Conservation (phyloP, 2,113 vertebrate species). For the Carassius gibelio region DNA sequence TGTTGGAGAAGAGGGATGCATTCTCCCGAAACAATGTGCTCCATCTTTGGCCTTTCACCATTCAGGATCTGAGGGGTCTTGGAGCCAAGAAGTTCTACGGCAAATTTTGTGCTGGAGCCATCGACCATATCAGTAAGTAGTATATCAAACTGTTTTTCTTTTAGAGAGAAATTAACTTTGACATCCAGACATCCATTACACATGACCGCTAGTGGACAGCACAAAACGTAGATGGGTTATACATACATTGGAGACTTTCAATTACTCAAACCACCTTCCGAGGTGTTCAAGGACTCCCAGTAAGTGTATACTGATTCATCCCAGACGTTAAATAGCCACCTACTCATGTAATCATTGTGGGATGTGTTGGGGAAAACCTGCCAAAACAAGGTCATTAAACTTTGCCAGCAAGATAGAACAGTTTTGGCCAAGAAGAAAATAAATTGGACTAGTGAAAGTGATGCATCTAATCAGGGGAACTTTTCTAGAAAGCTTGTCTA, state of each 20-base stretch:
- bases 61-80: conserved; percentile 92
- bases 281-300: neutral
- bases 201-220: neutral
- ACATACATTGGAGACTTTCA: neutral
- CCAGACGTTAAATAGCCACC: neutral
- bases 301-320: neutral
- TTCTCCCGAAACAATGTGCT: conserved; percentile 98
- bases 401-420: conserved; percentile 1
- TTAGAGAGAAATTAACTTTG: neutral
- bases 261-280: neutral
- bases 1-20: conserved; percentile 95
- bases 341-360: neutral
- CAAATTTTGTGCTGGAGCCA: conserved; percentile 97
- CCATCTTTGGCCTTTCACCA: conserved; percentile 96
- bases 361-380: neutral
- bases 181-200: neutral
- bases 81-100: conserved; percentile 98
- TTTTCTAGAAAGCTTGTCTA: neutral
- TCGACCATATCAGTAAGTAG: conserved; percentile 98
- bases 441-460: neutral
- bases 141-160: neutral
- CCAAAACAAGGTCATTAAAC: neutral
- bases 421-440: neutral
- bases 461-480: neutral
- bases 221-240: neutral